Conservation (phyloP, 2,888 invertebrate genomes). For the Eueremaeus valkanovi region DNA sequence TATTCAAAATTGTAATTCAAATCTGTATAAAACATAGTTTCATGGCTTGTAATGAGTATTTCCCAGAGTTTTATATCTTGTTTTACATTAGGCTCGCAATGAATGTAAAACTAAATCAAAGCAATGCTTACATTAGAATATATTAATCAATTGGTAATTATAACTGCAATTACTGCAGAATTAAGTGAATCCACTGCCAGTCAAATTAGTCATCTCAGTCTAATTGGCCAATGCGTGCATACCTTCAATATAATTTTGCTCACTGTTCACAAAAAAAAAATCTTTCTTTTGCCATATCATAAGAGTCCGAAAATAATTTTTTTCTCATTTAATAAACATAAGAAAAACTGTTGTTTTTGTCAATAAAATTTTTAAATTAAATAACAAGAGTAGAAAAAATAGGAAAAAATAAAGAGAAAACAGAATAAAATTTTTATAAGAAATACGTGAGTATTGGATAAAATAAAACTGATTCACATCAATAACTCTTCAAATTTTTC, state of each 20-base stretch:
- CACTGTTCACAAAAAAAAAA: too few relatives aligned
- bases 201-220: background rate
- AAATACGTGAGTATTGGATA: slow-evolving; percentile 25
- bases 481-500: slow-evolving; percentile 16
- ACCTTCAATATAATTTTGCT: too few relatives aligned
- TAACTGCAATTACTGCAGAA: background rate
- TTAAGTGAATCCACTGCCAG: too few relatives aligned
- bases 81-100: background rate
- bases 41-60: background rate
- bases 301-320: too few relatives aligned
- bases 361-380: background rate
- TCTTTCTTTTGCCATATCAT: too few relatives aligned
- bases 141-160: background rate
- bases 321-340: background rate
- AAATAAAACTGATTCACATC: slow-evolving; percentile 20
- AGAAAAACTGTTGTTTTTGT: background rate
- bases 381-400: background rate
- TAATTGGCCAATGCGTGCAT: too few relatives aligned
- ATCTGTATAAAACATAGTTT: background rate
- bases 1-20: slow-evolving; percentile 10
- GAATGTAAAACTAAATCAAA: background rate
- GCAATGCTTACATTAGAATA: background rate
- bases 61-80: background rate
- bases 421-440: slow-evolving; percentile 7
- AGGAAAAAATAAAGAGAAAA: background rate